Base-by-base conservation (phyloP, 2,888 invertebrate species). In the Gerris lacustris region DNA sequence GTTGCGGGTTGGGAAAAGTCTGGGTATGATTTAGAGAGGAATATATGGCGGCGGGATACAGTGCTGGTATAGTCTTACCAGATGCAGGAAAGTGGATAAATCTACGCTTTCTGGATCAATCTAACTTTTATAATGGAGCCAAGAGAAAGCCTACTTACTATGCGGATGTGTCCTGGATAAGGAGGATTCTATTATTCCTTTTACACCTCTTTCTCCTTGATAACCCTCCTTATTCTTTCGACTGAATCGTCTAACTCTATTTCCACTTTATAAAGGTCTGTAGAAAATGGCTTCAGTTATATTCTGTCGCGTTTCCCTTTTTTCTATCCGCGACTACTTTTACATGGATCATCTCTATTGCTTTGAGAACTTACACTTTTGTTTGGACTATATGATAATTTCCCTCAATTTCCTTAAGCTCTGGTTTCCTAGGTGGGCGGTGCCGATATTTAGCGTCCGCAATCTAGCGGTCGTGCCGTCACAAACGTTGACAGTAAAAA, bases 61-160 rank as follows among this genome's bases (percentile, higher is more conserved):
- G 11, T 11, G 4, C 55, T 9, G 55, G 9, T 55, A 55, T 15
- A 55, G 55, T 55, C 15, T 15, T 55, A 55, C 31, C 9, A 55
- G 55, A 55, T 55, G 55, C 55, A 55, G 55, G 11, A 15, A 55
- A 9, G 15, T 55, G 55, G 55, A 55, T 55, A 15, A 55, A 55
- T 55, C 55, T 55, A 9, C 5, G 55, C 55, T 55, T 55, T 55
- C 15, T 55, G 72, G 70, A 72, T 72, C 72, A 72, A 72, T 72
- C 72, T 71, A 72, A 72, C 72, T 72, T 72, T 72, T 72, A 69
- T 71, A 72, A 72, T 71, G 71, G 70, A 55, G 55, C 55, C 55
- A 55, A 55, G 55, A 55, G 55, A 15, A 55, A 55, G 15, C 55
- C 55, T 55, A 55, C 55, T 55, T 55, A 55, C 55, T 55, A 55